Conservation (phyloP, 2,113 vertebrate species). For the Girardinichthys multiradiatus region DNA sequence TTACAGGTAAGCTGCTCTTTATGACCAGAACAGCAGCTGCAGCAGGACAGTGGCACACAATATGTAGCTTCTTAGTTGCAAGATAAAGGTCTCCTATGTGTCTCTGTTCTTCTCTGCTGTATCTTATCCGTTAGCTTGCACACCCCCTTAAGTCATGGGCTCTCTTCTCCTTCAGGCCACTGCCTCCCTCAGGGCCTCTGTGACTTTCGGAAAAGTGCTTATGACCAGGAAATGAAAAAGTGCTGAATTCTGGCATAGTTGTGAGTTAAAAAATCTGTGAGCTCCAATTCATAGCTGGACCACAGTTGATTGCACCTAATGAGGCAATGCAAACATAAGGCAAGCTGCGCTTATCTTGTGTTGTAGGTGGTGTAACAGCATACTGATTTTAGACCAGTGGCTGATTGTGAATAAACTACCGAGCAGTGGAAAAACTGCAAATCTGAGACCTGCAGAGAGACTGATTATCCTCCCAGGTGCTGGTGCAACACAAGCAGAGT, state of each 20-base stretch:
- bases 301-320: conserved; percentile 56
- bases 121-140: neutral
- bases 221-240: conserved; percentile 38
- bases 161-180: conserved; percentile 22
- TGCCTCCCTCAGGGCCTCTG: conserved; percentile 17
- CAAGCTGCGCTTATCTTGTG: conserved; percentile 65
- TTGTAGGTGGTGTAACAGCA: conserved; percentile 19
- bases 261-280: conserved; percentile 54
- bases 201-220: conserved; percentile 60
- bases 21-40: neutral
- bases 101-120: neutral
- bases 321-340: conserved; percentile 49
- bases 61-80: neutral
- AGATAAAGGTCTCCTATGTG: neutral
- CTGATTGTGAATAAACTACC: conserved; percentile 62
- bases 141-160: conserved; percentile 24
- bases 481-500: neutral
- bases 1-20: neutral
- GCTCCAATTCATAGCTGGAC: conserved; percentile 36
- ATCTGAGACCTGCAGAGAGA: conserved; percentile 60
- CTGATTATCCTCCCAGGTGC: conserved; percentile 28
- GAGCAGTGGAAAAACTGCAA: conserved; percentile 53
- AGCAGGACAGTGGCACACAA: neutral
- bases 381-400: conserved; percentile 62
- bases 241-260: conserved; percentile 46